Evolutionary conservation across 2,797 vertebrate species (phyloP).

Genomic region (Myiotriccus ornatus): DNA sequence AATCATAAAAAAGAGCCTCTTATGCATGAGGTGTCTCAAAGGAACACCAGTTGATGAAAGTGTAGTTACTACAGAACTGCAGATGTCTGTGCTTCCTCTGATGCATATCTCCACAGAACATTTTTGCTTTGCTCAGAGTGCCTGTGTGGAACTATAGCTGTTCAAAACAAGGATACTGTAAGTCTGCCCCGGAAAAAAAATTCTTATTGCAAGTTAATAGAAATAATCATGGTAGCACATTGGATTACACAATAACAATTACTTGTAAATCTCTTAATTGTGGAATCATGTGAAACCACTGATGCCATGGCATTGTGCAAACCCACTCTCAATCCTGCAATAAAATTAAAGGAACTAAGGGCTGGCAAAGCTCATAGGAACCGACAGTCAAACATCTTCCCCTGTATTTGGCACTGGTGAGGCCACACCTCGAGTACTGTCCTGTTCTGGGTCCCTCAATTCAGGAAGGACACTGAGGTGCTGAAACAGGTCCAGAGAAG

Average conservation of each 20-base stretch:
- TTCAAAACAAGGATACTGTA: background rate
- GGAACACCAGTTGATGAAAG: background rate
- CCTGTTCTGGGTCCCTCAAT: background rate
- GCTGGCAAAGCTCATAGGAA: background rate
- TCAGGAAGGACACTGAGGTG: background rate
- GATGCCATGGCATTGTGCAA: background rate
- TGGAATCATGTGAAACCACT: background rate
- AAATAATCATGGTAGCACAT: background rate
- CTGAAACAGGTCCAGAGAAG: background rate
- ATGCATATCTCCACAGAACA: background rate
- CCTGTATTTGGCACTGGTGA: background rate
- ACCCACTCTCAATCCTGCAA: background rate
- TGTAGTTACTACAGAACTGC: background rate
- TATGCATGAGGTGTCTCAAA: background rate
- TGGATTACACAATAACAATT: background rate
- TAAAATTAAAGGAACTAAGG: background rate
- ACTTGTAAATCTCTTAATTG: background rate
- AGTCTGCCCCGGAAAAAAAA: background rate
- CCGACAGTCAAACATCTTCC: background rate
- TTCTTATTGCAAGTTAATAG: background rate
- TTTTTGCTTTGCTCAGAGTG: background rate
- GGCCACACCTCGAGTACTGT: background rate
- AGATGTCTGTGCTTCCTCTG: background rate
- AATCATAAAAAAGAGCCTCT: background rate
- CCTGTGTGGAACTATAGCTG: background rate